phyloP scores from a whole-genome alignment of 2,888 invertebrate species.

The Macrosoma leucophasiata region DNA sequence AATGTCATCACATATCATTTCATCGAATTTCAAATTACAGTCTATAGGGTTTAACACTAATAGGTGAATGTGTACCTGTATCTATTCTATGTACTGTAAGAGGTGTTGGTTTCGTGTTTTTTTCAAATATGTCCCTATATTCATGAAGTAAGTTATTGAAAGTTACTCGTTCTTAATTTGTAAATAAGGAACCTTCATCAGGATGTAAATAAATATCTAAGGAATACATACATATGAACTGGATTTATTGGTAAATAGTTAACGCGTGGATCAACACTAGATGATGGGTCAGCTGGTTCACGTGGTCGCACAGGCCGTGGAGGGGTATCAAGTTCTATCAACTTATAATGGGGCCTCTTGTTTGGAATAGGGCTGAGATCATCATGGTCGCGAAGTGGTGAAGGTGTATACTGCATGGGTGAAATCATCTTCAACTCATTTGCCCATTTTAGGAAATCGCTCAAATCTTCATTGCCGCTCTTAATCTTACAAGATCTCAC shows the following conservation, averaged over 20 bases:
- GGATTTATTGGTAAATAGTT: conserved; percentile 18
- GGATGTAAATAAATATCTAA: conserved; percentile 19
- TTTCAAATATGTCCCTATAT: conserved; percentile 11
- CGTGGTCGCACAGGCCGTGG: conserved; percentile 6
- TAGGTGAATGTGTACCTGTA: conserved; percentile 19
- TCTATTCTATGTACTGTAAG: conserved; percentile 19
- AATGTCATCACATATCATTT: neutral
- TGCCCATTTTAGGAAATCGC: conserved; percentile 5
- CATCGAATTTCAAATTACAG: conserved; percentile 1
- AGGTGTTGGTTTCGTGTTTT: conserved; percentile 12
- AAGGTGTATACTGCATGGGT: conserved; percentile 3
- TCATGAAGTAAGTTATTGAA: conserved; percentile 9
- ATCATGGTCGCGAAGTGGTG: neutral
- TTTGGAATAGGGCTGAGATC: neutral
- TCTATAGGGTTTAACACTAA: conserved; percentile 10
- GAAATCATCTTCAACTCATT: conserved; percentile 11
- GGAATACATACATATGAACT: conserved; percentile 12
- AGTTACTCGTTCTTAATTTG: conserved; percentile 4
- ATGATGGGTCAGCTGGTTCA: conserved; percentile 5
- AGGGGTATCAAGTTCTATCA: conserved; percentile 7
- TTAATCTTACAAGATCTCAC: neutral
- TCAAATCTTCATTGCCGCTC: neutral
- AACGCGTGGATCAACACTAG: conserved; percentile 10
- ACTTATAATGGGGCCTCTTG: conserved; percentile 1
- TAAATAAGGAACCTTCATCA: conserved; percentile 10